Conservation (phyloP, 2,113 vertebrate genomes). For the Stigmatopora argus region DNA sequence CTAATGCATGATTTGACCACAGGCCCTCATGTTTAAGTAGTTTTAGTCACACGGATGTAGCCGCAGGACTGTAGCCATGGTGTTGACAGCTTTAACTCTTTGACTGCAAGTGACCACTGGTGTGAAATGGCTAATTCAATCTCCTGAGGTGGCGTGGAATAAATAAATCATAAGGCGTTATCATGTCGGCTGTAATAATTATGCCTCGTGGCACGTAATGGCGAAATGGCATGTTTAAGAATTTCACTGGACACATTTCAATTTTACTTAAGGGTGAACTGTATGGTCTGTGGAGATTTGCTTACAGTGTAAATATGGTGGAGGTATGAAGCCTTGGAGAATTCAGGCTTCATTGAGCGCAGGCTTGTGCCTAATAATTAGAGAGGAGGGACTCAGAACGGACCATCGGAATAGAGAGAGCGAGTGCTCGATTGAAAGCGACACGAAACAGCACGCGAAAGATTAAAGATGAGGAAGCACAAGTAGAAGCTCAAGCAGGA, state of each 20-base stretch:
- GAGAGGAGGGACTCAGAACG: conserved; percentile 57
- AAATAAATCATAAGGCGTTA: conserved; percentile 15
- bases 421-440: conserved; percentile 21
- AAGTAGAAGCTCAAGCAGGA: conserved; percentile 23
- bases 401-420: conserved; percentile 34
- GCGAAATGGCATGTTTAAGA: not conserved
- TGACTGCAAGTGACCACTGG: conserved; percentile 36
- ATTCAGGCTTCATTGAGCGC: conserved; percentile 64
- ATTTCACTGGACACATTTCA: conserved; percentile 4
- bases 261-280: conserved; percentile 18
- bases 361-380: conserved; percentile 67
- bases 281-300: conserved; percentile 57
- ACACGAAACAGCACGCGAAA: conserved; percentile 29
- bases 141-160: conserved; percentile 15
- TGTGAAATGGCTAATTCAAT: conserved; percentile 34
- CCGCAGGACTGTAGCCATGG: conserved; percentile 53
- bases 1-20: conserved; percentile 53
- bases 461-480: conserved; percentile 30
- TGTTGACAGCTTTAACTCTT: conserved; percentile 50
- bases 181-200: conserved; percentile 6
- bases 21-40: conserved; percentile 54
- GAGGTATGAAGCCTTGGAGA: conserved; percentile 66
- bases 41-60: conserved; percentile 47
- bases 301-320: conserved; percentile 55
- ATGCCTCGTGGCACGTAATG: conserved; percentile 12